Percentiles rank a stretch among this genome's conserved stretches.
phyloP scores from a whole-genome alignment of 2,797 vertebrate genomes.

The Phataginus tricuspis region DNA sequence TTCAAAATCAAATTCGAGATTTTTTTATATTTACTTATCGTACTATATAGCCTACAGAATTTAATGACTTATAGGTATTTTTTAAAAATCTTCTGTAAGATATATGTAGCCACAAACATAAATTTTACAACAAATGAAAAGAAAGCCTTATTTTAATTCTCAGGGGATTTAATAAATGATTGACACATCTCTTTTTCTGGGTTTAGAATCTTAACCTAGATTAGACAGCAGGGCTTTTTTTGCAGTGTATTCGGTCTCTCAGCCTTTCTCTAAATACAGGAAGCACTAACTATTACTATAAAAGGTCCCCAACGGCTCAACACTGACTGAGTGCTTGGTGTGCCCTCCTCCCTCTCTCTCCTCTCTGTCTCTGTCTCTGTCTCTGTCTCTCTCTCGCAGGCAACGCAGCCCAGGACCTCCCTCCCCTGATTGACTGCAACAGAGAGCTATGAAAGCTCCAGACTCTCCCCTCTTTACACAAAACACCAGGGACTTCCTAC shows the following conservation, averaged over 20 bases:
- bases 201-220: not conserved
- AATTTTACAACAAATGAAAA: not conserved
- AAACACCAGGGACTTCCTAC: not conserved
- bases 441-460: not conserved
- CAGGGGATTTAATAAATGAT: not conserved
- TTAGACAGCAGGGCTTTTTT: not conserved
- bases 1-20: conserved; percentile 61
- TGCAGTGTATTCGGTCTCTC: not conserved
- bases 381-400: not conserved
- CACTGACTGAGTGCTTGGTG: not conserved
- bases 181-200: not conserved
- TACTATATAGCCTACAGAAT: conserved; percentile 55
- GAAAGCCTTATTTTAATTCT: not conserved
- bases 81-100: not conserved
- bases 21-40: conserved; percentile 18
- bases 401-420: not conserved
- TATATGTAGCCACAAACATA: not conserved
- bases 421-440: not conserved
- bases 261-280: not conserved
- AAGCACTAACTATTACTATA: not conserved
- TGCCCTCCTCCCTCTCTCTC: not conserved
- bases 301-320: not conserved
- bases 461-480: not conserved
- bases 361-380: not conserved
- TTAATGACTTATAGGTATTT: not conserved